phyloP scores from a whole-genome alignment of 2,113 vertebrate genomes.

The Telmatochromis brachygnathus region DNA sequence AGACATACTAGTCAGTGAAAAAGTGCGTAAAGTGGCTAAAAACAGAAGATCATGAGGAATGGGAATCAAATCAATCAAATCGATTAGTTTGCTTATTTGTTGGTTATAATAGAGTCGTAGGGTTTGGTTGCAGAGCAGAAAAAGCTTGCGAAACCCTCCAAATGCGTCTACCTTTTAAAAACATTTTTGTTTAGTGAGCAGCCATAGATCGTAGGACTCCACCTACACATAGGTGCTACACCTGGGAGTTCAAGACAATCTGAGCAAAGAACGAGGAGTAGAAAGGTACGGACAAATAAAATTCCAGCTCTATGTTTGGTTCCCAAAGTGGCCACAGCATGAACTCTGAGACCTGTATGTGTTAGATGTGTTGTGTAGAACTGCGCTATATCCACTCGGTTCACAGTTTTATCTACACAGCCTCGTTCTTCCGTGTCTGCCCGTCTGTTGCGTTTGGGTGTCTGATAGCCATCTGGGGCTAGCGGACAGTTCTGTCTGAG shows the following conservation, averaged over 20 bases:
- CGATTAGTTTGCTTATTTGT: neutral
- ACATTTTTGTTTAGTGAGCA: neutral
- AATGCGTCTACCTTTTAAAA: neutral
- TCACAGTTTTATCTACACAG: slow-evolving; percentile 20
- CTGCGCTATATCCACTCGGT: neutral
- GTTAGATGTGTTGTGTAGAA: neutral
- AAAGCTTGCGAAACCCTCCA: neutral
- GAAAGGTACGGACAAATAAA: neutral
- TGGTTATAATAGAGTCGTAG: neutral
- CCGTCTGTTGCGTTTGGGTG: slow-evolving; percentile 34
- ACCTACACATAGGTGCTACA: neutral
- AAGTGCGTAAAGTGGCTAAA: neutral
- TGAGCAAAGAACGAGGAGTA: neutral
- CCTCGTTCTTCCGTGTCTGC: neutral
- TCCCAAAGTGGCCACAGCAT: neutral
- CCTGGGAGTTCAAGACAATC: neutral
- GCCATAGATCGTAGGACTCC: neutral
- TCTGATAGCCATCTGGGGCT: slow-evolving; percentile 19
- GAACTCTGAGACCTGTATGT: neutral
- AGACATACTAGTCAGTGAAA: neutral
- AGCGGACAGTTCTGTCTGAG: slow-evolving; percentile 38
- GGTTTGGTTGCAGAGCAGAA: neutral
- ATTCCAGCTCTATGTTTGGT: neutral
- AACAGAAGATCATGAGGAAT: neutral
- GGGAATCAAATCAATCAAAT: neutral